phyloP scores from a whole-genome alignment of 2,113 vertebrate species.

The Nyctereutes procyonoides region DNA sequence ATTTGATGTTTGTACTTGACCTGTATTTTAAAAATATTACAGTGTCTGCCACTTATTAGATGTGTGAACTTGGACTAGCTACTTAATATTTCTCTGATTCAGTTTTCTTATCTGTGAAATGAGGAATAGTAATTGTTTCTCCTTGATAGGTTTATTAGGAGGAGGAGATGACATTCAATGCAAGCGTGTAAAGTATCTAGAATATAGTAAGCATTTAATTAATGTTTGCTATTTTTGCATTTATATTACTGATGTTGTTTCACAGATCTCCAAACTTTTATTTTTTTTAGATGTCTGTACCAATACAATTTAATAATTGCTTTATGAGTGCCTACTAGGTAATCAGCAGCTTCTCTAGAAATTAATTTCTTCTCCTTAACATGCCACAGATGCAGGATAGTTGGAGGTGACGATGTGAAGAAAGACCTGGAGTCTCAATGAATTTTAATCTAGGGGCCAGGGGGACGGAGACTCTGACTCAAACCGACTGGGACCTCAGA shows the following conservation, averaged over 20 bases:
- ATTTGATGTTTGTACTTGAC: background rate
- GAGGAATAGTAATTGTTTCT: background rate
- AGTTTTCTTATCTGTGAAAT: constrained; percentile 9
- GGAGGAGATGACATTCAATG: background rate
- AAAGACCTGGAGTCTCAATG: too few relatives aligned
- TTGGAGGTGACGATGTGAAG: too few relatives aligned
- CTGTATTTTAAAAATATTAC: background rate
- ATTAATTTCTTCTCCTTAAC: background rate
- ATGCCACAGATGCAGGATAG: too few relatives aligned
- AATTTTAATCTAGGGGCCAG: too few relatives aligned
- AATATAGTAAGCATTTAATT: background rate
- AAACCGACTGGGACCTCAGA: too few relatives aligned
- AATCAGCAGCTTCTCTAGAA: background rate
- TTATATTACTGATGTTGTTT: background rate
- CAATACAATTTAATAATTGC: background rate
- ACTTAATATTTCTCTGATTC: background rate
- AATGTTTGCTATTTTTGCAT: background rate
- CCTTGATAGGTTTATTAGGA: background rate
- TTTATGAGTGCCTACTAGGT: background rate
- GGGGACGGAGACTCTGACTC: too few relatives aligned
- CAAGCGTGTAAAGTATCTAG: background rate
- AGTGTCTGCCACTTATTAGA: background rate
- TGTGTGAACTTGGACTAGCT: background rate
- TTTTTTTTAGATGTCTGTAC: background rate
- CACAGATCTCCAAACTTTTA: background rate